Percentiles rank a stretch among this genome's conserved stretches.
These are phyloP conservation scores for Acromyrmex charruanus DNA, from an alignment of 1,140 invertebrate genomes.

Conservation along the genomic window DNA sequence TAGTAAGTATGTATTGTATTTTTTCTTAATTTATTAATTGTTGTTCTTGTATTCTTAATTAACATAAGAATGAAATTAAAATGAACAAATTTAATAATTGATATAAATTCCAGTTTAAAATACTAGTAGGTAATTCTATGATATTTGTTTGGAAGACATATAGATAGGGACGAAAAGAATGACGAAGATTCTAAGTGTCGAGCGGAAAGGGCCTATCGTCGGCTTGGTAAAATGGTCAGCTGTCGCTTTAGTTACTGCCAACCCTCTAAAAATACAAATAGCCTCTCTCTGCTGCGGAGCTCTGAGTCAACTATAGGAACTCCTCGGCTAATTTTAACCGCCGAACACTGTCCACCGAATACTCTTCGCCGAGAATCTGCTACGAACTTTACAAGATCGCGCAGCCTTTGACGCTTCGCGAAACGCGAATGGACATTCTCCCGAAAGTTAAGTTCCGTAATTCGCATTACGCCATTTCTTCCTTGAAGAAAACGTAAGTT, in stretches of 20 bases:
- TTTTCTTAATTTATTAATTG: background rate
- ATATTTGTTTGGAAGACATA: background rate
- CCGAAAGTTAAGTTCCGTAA: background rate
- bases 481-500: background rate
- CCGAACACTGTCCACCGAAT: constrained; percentile 59
- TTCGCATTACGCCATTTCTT: background rate
- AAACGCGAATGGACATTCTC: constrained; percentile 55
- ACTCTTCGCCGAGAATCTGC: constrained; percentile 38
- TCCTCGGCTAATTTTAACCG: constrained; percentile 74
- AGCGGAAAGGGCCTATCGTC: constrained; percentile 52
- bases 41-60: background rate
- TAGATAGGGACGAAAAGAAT: background rate
- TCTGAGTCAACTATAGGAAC: constrained; percentile 73
- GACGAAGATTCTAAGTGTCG: background rate
- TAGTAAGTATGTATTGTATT: background rate
- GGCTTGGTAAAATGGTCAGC: constrained; percentile 68
- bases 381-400: constrained; percentile 13
- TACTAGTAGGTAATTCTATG: no score
- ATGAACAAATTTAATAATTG: background rate
- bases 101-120: background rate
- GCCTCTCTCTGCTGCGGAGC: constrained; percentile 43
- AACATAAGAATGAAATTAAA: background rate
- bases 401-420: constrained; percentile 59
- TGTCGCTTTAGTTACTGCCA: constrained; percentile 70
- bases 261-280: constrained; percentile 76